phyloP scores from a whole-genome alignment of 2,888 invertebrate species.

The Cephonodes hylas region DNA sequence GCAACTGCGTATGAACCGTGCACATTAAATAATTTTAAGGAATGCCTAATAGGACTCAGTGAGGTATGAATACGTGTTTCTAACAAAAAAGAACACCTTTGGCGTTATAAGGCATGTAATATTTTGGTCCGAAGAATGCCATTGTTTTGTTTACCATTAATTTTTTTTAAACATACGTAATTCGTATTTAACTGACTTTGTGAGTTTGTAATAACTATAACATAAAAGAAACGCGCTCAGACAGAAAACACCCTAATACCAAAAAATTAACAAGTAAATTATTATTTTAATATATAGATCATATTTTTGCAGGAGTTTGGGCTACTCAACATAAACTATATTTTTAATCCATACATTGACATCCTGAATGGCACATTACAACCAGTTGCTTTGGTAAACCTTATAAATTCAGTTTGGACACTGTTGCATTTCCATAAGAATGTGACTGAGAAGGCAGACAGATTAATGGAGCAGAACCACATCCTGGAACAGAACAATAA shows the following conservation, averaged over 20 bases:
- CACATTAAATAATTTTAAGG: slow-evolving; percentile 58
- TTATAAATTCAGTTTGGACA: slow-evolving; percentile 66
- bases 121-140: too few relatives aligned
- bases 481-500: slow-evolving; percentile 64
- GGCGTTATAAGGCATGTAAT: too few relatives aligned
- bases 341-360: slow-evolving; percentile 68
- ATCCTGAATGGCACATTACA: slow-evolving; percentile 43
- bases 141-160: too few relatives aligned
- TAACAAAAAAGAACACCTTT: background rate
- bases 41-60: slow-evolving; percentile 67
- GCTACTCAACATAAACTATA: slow-evolving; percentile 60
- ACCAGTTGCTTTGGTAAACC: slow-evolving; percentile 56
- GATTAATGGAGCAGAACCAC: slow-evolving; percentile 60
- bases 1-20: slow-evolving; percentile 69
- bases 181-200: too few relatives aligned
- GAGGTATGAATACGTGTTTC: slow-evolving; percentile 60
- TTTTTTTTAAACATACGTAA: too few relatives aligned
- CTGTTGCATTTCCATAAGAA: slow-evolving; percentile 62
- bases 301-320: slow-evolving; percentile 57
- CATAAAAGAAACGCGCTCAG: too few relatives aligned
- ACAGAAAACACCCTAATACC: too few relatives aligned
- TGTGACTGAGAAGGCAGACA: slow-evolving; percentile 49
- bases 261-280: too few relatives aligned
- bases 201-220: too few relatives aligned
- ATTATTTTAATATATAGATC: too few relatives aligned